Conservation (phyloP, 1,140 invertebrate species). For the Cydia pomonella region DNA sequence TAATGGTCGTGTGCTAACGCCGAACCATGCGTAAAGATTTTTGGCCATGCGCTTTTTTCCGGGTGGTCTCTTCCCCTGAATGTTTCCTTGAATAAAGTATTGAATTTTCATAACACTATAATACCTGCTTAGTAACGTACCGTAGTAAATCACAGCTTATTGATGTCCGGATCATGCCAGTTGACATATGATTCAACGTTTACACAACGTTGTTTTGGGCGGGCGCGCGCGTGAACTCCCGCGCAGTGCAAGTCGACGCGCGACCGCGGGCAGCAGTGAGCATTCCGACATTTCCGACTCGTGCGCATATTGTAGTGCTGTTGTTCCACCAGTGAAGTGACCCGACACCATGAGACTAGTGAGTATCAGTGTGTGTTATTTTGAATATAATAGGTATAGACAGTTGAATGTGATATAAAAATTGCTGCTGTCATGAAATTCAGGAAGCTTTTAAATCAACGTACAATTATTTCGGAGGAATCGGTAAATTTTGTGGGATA, state of each 20-base stretch:
- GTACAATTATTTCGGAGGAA: background rate
- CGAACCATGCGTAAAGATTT: background rate
- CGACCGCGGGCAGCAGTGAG: constrained; percentile 36
- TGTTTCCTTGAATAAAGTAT: background rate
- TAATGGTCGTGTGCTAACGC: too few species aligned
- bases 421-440: background rate
- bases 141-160: constrained; percentile 2
- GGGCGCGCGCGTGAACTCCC: constrained; percentile 12
- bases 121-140: background rate
- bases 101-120: background rate
- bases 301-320: constrained; percentile 7
- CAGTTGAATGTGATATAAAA: background rate
- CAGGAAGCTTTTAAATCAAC: background rate
- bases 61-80: background rate
- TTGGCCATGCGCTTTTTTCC: background rate
- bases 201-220: constrained; percentile 37
- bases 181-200: constrained; percentile 36
- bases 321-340: constrained; percentile 43
- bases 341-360: constrained; percentile 63
- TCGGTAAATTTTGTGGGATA: too few species aligned
- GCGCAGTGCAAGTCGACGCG: constrained; percentile 35
- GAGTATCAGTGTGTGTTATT: constrained; percentile 59
- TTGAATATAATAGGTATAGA: background rate
- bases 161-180: constrained; percentile 9
- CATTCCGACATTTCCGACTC: constrained; percentile 9